Evolutionary conservation across 2,113 vertebrate species (phyloP), one percentile per base, ranked within the genome.

Genomic region (Semicossyphus pulcher): DNA sequence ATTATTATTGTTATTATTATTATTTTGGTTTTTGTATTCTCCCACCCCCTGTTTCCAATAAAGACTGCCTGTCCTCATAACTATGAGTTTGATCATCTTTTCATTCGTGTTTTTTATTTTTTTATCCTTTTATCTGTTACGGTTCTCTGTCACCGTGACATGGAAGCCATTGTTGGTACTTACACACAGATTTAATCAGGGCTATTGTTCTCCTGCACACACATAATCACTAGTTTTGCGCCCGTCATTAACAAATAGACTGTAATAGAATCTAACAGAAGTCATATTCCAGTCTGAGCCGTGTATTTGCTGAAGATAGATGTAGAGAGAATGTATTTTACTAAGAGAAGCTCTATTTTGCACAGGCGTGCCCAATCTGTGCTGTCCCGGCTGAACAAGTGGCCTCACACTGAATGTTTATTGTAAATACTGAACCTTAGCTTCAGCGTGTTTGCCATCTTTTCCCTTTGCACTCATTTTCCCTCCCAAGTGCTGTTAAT

Each of bases 1-100:
- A 88, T 94, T 93, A 86, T 91, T 90, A 90, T 91, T 93, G 87
- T 92, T 93, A 88, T 93, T 93, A 92, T 93, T 94, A 88, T 92
- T 92, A 81, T 92, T 91, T 90, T 85, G 81, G 62, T 92, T 93
- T 94, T 94, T 94, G 90, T 93, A 92, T 93, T 90, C 86, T 90
- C 87, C 81, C 87, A 68, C 83, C 77, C 71, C 85, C 78, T 61
- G 86, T 92, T 93, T 94, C 92, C 92, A 94, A 95, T 95, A 94
- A 95, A 95, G 92, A 93, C 88, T 93, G 92, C 91, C 93, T 95
- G 92, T 93, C 94, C 91, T 93, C 92, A 93, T 95, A 81, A 91
- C 86, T 92, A 75, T 91, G 91, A 78, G 93, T 93, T 94, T 88
- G 88, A 93, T 93, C 91, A 93, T 94, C 90, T 92, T 91, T 94